Percentiles rank a stretch among this genome's conserved stretches.
phyloP scores from a whole-genome alignment of 2,888 invertebrate species.

The Lepidocyrtinus sp. region DNA sequence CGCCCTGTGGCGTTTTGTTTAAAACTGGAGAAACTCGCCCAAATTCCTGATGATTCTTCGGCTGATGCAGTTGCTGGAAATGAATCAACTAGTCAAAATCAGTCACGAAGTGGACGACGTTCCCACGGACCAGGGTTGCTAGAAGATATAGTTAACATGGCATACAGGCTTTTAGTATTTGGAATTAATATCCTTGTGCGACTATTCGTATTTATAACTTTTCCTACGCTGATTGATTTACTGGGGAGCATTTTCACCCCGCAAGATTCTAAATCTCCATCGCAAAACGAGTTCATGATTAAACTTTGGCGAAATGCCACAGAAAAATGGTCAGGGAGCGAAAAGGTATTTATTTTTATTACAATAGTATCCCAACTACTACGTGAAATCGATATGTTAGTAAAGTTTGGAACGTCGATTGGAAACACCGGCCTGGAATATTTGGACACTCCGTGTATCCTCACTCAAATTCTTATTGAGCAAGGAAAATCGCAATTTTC shows the following conservation, averaged over 20 bases:
- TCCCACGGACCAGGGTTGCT: background rate
- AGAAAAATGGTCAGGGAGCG: slow-evolving; percentile 17
- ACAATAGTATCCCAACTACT: background rate
- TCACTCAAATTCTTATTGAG: slow-evolving; percentile 13
- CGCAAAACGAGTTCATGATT: slow-evolving; percentile 8
- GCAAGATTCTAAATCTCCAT: background rate
- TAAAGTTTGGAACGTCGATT: slow-evolving; percentile 8
- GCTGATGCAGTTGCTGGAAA: background rate
- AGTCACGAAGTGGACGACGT: too few relatives aligned
- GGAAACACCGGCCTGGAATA: background rate
- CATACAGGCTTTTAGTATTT: slow-evolving; percentile 11
- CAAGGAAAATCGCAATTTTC: slow-evolving; percentile 24
- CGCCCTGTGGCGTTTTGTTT: slow-evolving; percentile 27
- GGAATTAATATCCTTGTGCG: slow-evolving; percentile 14
- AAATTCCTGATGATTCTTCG: background rate
- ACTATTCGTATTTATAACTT: slow-evolving; percentile 12
- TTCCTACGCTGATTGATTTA: slow-evolving; percentile 16
- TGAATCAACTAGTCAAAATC: background rate
- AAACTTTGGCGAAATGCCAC: slow-evolving; percentile 7
- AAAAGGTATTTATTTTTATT: slow-evolving; percentile 16
- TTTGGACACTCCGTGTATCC: background rate
- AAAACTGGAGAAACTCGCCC: background rate
- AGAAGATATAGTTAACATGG: slow-evolving; percentile 25
- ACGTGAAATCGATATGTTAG: slow-evolving; percentile 18
- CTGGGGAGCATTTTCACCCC: background rate